Conservation (phyloP, 2,888 invertebrate genomes). For the Eristalis arbustorum region DNA sequence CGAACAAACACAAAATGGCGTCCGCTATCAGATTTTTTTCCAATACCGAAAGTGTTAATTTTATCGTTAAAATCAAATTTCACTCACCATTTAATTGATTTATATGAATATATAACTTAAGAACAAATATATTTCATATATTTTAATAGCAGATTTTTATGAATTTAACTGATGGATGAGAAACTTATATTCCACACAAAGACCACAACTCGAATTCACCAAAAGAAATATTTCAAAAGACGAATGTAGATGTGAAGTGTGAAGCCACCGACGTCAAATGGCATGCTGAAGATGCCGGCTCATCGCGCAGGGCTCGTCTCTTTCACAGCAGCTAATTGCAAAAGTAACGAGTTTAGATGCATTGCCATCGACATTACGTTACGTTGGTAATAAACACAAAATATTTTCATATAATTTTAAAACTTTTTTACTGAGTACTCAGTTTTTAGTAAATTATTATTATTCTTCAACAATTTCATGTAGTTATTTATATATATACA, state of each 20-base stretch:
- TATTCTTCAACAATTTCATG: too few species aligned
- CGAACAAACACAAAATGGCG: slow-evolving; percentile 39
- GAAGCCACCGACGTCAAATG: slow-evolving; percentile 35
- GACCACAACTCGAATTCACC: slow-evolving; percentile 4
- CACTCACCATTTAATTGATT: slow-evolving; percentile 66
- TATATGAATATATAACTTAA: slow-evolving; percentile 33
- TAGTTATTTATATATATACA: too few species aligned
- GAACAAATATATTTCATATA: slow-evolving; percentile 50
- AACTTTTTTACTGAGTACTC: too few species aligned
- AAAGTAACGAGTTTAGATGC: not conserved
- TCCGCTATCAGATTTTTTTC: slow-evolving; percentile 13
- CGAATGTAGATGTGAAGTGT: slow-evolving; percentile 2
- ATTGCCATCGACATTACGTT: not conserved
- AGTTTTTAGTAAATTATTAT: not conserved
- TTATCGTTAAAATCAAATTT: not conserved
- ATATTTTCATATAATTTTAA: not conserved
- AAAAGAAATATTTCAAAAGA: slow-evolving; percentile 29
- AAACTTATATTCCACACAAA: not conserved
- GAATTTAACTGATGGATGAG: slow-evolving; percentile 2
- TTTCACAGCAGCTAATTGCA: slow-evolving; percentile 8
- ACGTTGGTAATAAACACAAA: not conserved
- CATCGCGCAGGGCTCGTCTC: slow-evolving; percentile 47
- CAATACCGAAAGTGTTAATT: slow-evolving; percentile 12
- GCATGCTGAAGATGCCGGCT: slow-evolving; percentile 48
- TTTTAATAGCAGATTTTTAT: slow-evolving; percentile 1